Base-by-base conservation (phyloP, 2,888 invertebrate species). In the Cerceris ruficornis region DNA sequence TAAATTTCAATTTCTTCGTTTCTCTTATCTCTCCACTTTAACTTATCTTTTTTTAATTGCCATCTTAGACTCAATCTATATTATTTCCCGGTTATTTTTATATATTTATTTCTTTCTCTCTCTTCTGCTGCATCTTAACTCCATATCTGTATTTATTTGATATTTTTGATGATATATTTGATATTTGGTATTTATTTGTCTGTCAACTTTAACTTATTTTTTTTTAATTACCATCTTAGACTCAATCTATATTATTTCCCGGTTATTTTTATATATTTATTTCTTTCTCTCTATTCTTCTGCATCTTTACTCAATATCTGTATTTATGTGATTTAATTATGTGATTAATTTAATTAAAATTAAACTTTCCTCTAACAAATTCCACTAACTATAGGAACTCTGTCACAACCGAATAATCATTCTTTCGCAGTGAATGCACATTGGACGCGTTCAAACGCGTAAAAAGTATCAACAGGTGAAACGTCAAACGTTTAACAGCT, bases 381-480 rank as follows among this genome's bases (percentile, higher is more conserved):
- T 4, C 6, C 8, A 8, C 46, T 46, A 11, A 46, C 6, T 11
- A 1, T 46, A n/a, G 6, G 6, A 7, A 39, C 15, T 4, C 11
- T 7, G 7, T 7, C 39, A 41, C 17, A 14, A n/a, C 6, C 7
- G 50, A 62, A 62, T 69, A 49, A 28, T 13, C 39, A 42, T 62
- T 57, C 13, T 46, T 57, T 49, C 8, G n/a, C 46, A 13, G 13
- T 8, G 13, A n/a, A 50, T 50, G n/a, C 11, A 28, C 28, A 28
- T 28, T n/a, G 13, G n/a, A 50, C 7, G 50, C 11, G 57, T n/a
- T 28, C 41, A 13, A 57, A 50, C 70, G 13, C 8, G 64, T 54
- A 69, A 69, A 74, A 69, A 54, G 69, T 69, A 74, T 74, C 74
- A 74, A 74, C 74, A 74, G 74, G 74, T 74, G 74, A 54, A 74